A percentile compares a stretch with the other conserved stretches of the same genome.
phyloP scores from a whole-genome alignment of 2,113 vertebrate genomes.

The Carlito syrichta region DNA sequence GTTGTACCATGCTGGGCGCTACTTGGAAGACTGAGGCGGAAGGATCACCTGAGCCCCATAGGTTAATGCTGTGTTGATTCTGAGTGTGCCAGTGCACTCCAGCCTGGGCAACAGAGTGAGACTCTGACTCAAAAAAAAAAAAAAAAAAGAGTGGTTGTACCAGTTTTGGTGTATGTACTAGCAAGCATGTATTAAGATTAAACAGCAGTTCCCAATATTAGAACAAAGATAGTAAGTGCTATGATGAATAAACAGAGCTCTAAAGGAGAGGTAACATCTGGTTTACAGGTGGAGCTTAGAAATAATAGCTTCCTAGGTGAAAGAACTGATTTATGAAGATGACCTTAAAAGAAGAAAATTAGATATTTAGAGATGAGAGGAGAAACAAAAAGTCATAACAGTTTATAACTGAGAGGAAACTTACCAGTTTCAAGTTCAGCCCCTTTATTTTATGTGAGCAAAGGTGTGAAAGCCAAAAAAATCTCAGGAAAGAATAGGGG shows the following conservation, averaged over 20 bases:
- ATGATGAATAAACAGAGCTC: background rate
- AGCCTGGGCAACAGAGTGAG: too few species aligned
- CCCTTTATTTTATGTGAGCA: background rate
- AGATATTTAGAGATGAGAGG: background rate
- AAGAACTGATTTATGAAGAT: background rate
- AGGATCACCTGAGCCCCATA: too few species aligned
- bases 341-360: background rate
- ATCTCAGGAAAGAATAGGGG: background rate
- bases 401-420: background rate
- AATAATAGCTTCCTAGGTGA: background rate
- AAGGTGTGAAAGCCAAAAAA: background rate
- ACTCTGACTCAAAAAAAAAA: too few species aligned
- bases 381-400: background rate
- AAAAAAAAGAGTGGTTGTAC: background rate
- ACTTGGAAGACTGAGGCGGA: too few species aligned
- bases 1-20: too few species aligned
- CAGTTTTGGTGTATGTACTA: background rate
- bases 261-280: background rate
- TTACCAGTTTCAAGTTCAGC: background rate
- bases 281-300: background rate
- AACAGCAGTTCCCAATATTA: background rate
- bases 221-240: background rate
- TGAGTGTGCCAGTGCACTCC: too few species aligned
- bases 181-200: background rate
- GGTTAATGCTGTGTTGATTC: too few species aligned